A percentile compares a stretch with the other conserved stretches of the same genome.
Evolutionary conservation across 2,113 vertebrate genomes (phyloP).

Genomic region (Pterocles burchelli): DNA sequence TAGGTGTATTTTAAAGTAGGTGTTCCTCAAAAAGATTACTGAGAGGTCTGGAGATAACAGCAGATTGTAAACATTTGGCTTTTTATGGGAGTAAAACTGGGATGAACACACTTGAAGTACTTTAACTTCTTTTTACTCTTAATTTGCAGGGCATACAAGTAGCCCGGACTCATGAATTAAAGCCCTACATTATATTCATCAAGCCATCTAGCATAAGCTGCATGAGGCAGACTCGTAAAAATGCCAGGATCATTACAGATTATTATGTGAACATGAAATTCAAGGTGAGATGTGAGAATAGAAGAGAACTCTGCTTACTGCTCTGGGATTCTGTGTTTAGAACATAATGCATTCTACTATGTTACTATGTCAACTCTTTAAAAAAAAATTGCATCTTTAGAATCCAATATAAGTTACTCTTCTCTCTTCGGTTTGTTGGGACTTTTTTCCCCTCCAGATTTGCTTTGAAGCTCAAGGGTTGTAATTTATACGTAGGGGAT

Average conservation of each 20-base stretch:
- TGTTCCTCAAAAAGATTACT: neutral
- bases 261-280: constrained; percentile 90
- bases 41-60: neutral
- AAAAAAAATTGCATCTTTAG: neutral
- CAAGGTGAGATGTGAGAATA: constrained; percentile 76
- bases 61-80: neutral
- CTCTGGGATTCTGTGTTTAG: neutral
- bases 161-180: constrained; percentile 87
- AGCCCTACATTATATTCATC: constrained; percentile 91
- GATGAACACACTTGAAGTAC: neutral
- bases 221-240: constrained; percentile 85
- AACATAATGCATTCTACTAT: neutral
- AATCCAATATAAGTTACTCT: neutral
- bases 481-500: neutral
- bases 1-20: neutral
- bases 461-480: neutral
- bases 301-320: neutral
- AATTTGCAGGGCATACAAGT: constrained; percentile 82
- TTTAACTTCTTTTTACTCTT: neutral
- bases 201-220: constrained; percentile 84
- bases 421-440: neutral
- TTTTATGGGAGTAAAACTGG: neutral
- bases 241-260: constrained; percentile 86
- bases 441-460: neutral
- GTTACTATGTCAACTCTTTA: neutral